phyloP scores from a whole-genome alignment of 1,140 invertebrate genomes.

The Macrobrachium rosenbergii region DNA sequence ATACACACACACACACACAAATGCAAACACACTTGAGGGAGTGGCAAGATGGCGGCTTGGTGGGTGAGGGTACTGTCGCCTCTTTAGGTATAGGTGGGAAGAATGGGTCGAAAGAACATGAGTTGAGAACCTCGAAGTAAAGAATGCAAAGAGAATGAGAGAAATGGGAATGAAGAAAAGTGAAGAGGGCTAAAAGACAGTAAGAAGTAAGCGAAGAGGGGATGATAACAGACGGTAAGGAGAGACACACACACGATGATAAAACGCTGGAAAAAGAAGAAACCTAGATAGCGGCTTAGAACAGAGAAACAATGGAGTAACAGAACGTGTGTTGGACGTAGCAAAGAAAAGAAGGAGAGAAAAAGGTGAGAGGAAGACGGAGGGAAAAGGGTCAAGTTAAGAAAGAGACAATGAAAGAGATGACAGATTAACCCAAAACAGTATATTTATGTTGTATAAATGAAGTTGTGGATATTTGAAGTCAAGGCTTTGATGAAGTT shows the following conservation, averaged over 20 bases:
- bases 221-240: background rate
- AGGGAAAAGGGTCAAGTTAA: no score
- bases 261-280: background rate
- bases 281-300: background rate
- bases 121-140: background rate
- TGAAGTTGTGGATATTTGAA: no score
- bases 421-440: no score
- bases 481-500: no score
- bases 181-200: background rate
- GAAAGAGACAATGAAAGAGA: no score
- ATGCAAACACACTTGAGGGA: no score
- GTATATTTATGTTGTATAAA: no score
- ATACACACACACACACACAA: no score
- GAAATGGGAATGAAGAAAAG: background rate
- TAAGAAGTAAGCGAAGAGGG: background rate
- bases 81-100: background rate
- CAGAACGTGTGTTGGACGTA: background rate
- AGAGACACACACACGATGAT: background rate
- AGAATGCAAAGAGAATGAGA: background rate
- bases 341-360: background rate
- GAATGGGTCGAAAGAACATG: background rate
- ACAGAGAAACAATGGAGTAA: background rate
- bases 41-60: no score
- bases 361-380: background rate
- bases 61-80: no score